These are phyloP conservation scores for Craterocephalus amniculus DNA, from an alignment of 2,797 vertebrate genomes.

Conservation along the genomic window DNA sequence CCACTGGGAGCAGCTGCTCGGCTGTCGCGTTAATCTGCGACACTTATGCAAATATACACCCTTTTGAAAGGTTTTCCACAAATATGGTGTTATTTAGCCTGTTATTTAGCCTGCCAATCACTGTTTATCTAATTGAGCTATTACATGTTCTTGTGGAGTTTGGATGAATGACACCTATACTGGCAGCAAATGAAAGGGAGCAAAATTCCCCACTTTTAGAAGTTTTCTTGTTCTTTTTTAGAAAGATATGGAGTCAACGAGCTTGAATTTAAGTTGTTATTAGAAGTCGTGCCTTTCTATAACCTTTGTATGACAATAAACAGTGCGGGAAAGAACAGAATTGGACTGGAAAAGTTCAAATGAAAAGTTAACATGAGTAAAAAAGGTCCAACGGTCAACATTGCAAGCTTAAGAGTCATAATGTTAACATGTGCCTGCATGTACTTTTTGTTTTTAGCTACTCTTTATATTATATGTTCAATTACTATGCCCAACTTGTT, in stretches of 20 bases:
- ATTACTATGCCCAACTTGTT: too few species aligned
- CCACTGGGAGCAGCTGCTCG: constrained; percentile 82
- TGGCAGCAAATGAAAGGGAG: constrained; percentile 37
- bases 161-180: constrained; percentile 67
- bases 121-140: constrained; percentile 75
- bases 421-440: too few species aligned
- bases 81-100: constrained; percentile 78
- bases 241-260: constrained; percentile 14
- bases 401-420: too few species aligned
- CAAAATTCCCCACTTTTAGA: constrained; percentile 16
- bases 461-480: too few species aligned
- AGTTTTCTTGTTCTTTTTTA: constrained; percentile 38
- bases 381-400: too few species aligned
- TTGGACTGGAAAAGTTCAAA: background rate
- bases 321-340: background rate
- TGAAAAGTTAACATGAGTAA: too few species aligned
- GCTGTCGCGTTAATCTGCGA: constrained; percentile 74
- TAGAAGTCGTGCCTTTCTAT: constrained; percentile 3
- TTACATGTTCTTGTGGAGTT: constrained; percentile 55
- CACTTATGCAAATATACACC: constrained; percentile 84
- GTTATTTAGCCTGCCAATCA: constrained; percentile 78
- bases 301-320: background rate
- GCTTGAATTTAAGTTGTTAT: constrained; percentile 16
- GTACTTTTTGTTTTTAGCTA: too few species aligned
- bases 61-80: constrained; percentile 81